Conservation (phyloP, 2,113 vertebrate species). For the Aphyosemion australe region DNA sequence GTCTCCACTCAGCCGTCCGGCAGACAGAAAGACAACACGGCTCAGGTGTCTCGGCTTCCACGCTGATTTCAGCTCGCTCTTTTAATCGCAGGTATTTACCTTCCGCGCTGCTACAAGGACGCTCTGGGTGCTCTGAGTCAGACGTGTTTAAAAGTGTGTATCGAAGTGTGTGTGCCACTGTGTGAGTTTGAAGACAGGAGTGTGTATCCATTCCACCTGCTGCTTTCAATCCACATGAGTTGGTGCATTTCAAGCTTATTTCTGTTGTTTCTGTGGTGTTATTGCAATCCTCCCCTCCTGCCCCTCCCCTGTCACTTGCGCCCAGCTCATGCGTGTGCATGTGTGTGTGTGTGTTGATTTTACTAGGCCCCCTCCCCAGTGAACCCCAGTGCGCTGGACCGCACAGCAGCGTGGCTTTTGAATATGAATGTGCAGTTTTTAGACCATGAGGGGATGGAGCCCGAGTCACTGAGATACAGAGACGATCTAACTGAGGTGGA, state of each 20-base stretch:
- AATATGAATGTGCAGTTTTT: constrained; percentile 98
- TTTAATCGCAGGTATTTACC: constrained; percentile 19
- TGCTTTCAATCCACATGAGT: constrained; percentile 56
- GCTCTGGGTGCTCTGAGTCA: constrained; percentile 10
- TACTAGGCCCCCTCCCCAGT: constrained; percentile 98
- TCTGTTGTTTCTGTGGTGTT: constrained; percentile 69
- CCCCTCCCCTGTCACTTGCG: constrained; percentile 53
- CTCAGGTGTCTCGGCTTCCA: not conserved
- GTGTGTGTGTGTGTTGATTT: constrained; percentile 80
- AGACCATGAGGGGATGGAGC: constrained; percentile 94
- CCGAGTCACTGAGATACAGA: constrained; percentile 94
- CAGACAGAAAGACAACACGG: constrained; percentile 1
- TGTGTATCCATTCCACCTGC: constrained; percentile 67
- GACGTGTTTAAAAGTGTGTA: constrained; percentile 20
- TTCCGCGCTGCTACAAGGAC: not conserved
- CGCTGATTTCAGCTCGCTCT: constrained; percentile 5
- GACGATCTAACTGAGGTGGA: constrained; percentile 96
- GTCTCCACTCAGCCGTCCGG: constrained; percentile 2
- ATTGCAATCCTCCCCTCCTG: constrained; percentile 41
- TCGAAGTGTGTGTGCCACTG: not conserved
- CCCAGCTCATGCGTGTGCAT: constrained; percentile 60
- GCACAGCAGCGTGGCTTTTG: constrained; percentile 98
- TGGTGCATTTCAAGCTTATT: constrained; percentile 69
- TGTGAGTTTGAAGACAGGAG: constrained; percentile 31
- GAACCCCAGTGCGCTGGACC: constrained; percentile 98